Conservation (phyloP, 2,113 vertebrate species). For the Megaleporinus macrocephalus region DNA sequence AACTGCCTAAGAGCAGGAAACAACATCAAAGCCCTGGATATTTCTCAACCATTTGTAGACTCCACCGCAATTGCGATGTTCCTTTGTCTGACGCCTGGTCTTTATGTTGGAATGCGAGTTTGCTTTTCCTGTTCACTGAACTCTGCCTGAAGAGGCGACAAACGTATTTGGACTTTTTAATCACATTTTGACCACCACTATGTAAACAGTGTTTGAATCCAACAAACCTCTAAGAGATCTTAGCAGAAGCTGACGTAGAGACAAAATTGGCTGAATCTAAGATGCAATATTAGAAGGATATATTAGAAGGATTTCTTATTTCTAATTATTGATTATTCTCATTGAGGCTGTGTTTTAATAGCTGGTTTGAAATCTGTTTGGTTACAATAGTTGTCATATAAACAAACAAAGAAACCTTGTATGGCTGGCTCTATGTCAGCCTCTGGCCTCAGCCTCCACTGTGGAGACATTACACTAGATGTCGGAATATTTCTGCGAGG, state of each 20-base stretch:
- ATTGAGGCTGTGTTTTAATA: too few species aligned
- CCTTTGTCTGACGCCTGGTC: conserved; percentile 65
- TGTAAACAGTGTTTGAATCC: background rate
- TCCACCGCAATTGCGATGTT: conserved; percentile 62
- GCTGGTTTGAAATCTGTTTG: background rate
- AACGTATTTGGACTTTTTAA: background rate
- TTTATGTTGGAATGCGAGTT: conserved; percentile 62
- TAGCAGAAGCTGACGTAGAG: background rate
- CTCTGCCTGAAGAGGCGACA: conserved; percentile 10
- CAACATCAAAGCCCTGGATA: conserved; percentile 65
- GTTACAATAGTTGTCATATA: too few species aligned
- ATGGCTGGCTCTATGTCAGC: too few species aligned
- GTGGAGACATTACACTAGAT: too few species aligned
- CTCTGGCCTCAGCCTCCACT: too few species aligned
- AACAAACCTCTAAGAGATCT: background rate
- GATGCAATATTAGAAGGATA: too few species aligned
- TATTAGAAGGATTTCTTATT: too few species aligned
- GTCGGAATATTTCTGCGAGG: too few species aligned
- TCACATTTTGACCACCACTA: background rate
- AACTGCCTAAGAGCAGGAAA: conserved; percentile 63
- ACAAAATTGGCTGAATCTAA: too few species aligned
- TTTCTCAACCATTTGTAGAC: conserved; percentile 59
- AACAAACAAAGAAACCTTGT: too few species aligned
- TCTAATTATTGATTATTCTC: too few species aligned
- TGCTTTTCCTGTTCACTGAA: conserved; percentile 35